Base-by-base conservation (phyloP, 2,888 invertebrate genomes). In the Fabriciana adippe region DNA sequence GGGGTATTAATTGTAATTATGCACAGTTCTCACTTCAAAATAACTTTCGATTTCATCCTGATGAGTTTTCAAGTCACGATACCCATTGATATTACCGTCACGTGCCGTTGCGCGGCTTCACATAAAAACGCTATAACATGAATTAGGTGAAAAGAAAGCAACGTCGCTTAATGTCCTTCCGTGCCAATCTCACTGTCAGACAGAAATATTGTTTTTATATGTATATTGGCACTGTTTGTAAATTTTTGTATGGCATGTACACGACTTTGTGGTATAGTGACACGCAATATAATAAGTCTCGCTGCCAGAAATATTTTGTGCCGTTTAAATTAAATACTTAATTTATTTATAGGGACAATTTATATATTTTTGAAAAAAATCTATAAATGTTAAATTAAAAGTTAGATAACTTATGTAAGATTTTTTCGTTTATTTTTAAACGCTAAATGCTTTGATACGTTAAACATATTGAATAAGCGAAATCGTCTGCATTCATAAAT, bases 131-230 rank as follows among this genome's bases (percentile, higher is more conserved):
- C 72, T 76, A 75, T 78, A 72, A 73, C 68, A 68, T 67, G 77
- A 82, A 79, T 78, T 79, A 79, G 73, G 75, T 76, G 80, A 79
- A 80, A 84, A 81, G 78, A 79, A 80, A 78, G 75, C 74, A 69
- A 70, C 73, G 73, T 67, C 62, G 56, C 51, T 66, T 73, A 72
- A 72, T 74, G 62, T 62, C 61, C 62, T 35, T 66, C 73, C 75
- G 77, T 77, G 75, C 73, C 74, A 59, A 68, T 72, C 71, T 71
- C 71, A 63, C 54, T 71, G 64, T 45, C 51, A 59, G 60, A 48
- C 59, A 51, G 35, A 60, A 59, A 48, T 35, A 57, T 45, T 41
- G 35, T 41, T 41, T 48, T 26, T 21, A 2, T 45, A 66, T 64
- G 54, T 66, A 41, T 50, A 56, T 60, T 65, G 65, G 59, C 47